Percentiles rank a stretch among this genome's conserved stretches.
Evolutionary conservation across 2,113 vertebrate species (phyloP).

Genomic region (Perognathus longimembris): DNA sequence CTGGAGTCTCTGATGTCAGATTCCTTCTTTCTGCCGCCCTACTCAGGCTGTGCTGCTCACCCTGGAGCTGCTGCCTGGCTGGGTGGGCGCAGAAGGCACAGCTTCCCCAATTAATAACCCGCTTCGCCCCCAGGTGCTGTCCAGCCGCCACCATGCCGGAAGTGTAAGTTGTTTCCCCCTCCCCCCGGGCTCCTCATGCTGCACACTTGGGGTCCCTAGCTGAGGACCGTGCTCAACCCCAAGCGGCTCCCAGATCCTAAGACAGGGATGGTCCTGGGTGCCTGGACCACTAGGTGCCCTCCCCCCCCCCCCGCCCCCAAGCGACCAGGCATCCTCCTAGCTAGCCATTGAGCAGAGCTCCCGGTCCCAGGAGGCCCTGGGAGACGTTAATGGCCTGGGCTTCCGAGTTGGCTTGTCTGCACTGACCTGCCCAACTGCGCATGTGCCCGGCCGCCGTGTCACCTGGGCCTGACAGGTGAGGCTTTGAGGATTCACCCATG

Average conservation of each 20-base stretch:
- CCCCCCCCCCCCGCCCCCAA: no score
- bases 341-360: neutral
- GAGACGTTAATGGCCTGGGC: no score
- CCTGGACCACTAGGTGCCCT: neutral
- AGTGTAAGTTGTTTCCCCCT: slow-evolving; percentile 82
- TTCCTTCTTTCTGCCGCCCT: neutral
- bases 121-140: slow-evolving; percentile 56
- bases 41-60: neutral
- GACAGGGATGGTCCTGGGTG: neutral
- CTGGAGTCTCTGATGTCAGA: neutral
- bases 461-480: accelerated
- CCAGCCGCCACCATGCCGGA: slow-evolving; percentile 81
- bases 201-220: neutral
- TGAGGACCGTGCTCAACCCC: neutral
- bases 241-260: neutral
- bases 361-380: neutral
- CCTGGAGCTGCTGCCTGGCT: neutral
- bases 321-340: neutral
- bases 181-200: accelerated
- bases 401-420: neutral
- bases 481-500: neutral
- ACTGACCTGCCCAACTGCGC: accelerated
- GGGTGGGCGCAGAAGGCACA: neutral
- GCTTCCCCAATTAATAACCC: neutral
- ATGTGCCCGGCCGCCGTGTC: accelerated